Percentiles rank a stretch among this genome's conserved stretches.
Evolutionary conservation across 2,797 vertebrate genomes (phyloP).

Genomic region (Parambassis ranga): DNA sequence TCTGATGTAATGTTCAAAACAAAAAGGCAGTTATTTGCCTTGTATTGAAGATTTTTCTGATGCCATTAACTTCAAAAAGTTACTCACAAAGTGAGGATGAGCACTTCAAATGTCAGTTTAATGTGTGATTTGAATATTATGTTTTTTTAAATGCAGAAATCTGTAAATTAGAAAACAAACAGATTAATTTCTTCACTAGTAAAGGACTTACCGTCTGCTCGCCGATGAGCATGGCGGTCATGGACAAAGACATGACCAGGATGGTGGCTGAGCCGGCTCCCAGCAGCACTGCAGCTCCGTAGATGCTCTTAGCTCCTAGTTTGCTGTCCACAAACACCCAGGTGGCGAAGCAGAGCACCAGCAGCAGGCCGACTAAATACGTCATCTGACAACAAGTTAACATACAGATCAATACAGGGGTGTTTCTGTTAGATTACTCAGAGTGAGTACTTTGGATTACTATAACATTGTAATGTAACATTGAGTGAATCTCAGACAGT

Average conservation of each 20-base stretch:
- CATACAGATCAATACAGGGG: neutral
- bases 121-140: neutral
- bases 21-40: neutral
- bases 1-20: neutral
- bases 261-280: slow-evolving; percentile 86
- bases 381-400: slow-evolving; percentile 76
- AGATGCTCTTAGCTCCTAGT: slow-evolving; percentile 75
- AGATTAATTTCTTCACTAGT: too few species aligned
- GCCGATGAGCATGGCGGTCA: slow-evolving; percentile 91
- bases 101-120: neutral
- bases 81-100: too few species aligned
- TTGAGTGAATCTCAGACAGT: too few species aligned
- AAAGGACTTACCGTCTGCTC: slow-evolving; percentile 85
- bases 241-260: slow-evolving; percentile 90
- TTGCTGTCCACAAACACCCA: slow-evolving; percentile 80
- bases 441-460: too few species aligned
- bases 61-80: neutral
- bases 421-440: neutral
- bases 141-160: too few species aligned
- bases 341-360: slow-evolving; percentile 81
- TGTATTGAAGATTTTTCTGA: neutral
- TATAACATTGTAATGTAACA: too few species aligned
- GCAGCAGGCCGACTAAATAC: slow-evolving; percentile 84
- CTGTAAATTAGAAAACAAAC: too few species aligned
- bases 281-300: slow-evolving; percentile 79